Evolutionary conservation across 2,888 invertebrate genomes (phyloP).

Genomic region (Pterobdella sp.): DNA sequence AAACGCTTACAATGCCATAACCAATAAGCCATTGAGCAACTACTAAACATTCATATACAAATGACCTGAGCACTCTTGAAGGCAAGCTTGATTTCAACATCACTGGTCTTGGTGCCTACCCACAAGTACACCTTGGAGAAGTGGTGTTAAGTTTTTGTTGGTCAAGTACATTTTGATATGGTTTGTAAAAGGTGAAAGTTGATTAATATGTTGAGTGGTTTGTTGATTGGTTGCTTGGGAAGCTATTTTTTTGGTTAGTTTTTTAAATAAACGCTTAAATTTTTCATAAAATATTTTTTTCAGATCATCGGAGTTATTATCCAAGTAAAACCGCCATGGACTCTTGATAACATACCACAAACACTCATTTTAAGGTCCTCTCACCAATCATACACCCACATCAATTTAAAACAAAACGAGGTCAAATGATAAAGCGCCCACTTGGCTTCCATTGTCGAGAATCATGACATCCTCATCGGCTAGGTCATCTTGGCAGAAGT

Average conservation of each 20-base stretch:
- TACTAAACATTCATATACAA: not conserved
- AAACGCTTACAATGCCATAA: not conserved
- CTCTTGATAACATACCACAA: no score
- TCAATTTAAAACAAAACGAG: no score
- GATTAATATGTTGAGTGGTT: not conserved
- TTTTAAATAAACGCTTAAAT: no score
- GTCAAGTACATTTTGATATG: not conserved
- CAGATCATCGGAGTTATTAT: no score
- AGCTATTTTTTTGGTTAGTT: no score
- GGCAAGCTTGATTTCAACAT: conserved; percentile 96
- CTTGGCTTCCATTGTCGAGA: conserved; percentile 88
- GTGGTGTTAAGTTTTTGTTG: not conserved
- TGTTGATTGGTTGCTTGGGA: not conserved
- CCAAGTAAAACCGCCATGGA: no score
- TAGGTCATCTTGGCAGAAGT: conserved; percentile 96
- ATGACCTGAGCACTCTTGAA: conserved; percentile 84
- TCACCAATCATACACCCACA: no score
- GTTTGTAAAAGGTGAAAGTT: not conserved
- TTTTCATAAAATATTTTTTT: no score
- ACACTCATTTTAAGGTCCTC: no score
- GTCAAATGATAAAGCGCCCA: not conserved
- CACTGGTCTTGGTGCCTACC: conserved; percentile 91
- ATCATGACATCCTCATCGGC: conserved; percentile 99
- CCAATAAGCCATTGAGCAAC: not conserved
- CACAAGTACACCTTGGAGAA: conserved; percentile 73